Conservation (phyloP, 2,113 vertebrate species). For the Spilogale gracilis region DNA sequence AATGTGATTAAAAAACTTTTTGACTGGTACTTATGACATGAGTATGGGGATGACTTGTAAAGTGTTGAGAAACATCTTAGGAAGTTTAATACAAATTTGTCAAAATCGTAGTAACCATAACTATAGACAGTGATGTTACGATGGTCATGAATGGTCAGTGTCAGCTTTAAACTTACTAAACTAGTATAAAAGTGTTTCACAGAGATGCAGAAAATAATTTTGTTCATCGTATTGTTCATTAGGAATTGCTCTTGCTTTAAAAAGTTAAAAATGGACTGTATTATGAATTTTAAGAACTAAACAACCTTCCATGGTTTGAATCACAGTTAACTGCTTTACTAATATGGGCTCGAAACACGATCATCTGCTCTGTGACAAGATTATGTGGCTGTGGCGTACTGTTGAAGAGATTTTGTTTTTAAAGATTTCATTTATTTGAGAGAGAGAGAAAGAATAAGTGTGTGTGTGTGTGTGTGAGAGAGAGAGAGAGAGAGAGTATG, state of each 20-base stretch:
- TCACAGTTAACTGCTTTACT: neutral
- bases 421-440: neutral
- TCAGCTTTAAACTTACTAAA: constrained; percentile 6
- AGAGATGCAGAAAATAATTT: neutral
- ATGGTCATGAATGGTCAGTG: neutral
- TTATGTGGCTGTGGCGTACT: neutral
- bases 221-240: neutral
- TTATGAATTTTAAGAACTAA: constrained; percentile 16
- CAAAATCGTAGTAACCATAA: neutral
- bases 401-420: neutral
- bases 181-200: neutral
- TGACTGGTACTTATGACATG: neutral
- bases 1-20: neutral
- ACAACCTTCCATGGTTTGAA: neutral
- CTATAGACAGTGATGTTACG: neutral
- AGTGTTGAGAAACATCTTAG: neutral
- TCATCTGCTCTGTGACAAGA: neutral
- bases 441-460: neutral
- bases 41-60: neutral
- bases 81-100: neutral
- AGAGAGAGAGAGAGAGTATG: neutral
- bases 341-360: neutral
- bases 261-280: neutral
- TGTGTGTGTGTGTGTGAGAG: too few species aligned
- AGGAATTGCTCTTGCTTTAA: neutral